Evolutionary conservation across 2,888 invertebrate genomes (phyloP), one percentile per base, ranked within the genome.

Genomic region (Sarcophaga variegata): DNA sequence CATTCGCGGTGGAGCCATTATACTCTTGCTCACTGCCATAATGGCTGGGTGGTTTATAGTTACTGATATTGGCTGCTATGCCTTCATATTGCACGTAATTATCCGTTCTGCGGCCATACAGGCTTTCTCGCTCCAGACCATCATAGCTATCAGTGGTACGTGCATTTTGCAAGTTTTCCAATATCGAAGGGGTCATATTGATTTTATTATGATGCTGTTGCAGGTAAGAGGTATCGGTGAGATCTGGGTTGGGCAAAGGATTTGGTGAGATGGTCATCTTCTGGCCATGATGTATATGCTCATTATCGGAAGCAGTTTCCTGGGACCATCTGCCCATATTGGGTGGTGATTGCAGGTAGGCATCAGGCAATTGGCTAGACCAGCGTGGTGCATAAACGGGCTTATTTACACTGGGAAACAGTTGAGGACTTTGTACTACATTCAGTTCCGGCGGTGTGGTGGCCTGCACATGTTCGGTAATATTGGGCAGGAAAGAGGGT

Each of bases 241-340:
- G 95, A 91, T 97, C 97, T 0, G 97, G 97, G 93, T 96, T 96
- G n/a, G 97, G 96, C 88, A 96, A 90, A 2, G 96, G 96, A 90
- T 97, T 96, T 0, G 97, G 96, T 54, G 95, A 95, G 82, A 94
- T 94, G 2, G 94, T 95, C 37, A 94, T 95, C 90, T 95, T 95
- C 90, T 95, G 93, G 2, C 93, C 93, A 81, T 95, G 95, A 54
- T 95, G 95, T 47, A 92, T 90, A 12, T 91, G 92, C 90, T 97
- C 97, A 90, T 96, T 96, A 91, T 97, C 97, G 0, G 97, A 96
- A 10, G 95, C 96, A 0, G 97, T 96, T 88, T 96, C 96, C 82
- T 96, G 96, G 0, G 97, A 96, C 97, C 97, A 97, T 59, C 96
- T 95, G 22, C 96, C 95, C 66, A 93, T 91, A 54, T 93, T 94